These are phyloP conservation scores for Ibycter americanus DNA, from an alignment of 2,797 vertebrate species.

Conservation along the genomic window DNA sequence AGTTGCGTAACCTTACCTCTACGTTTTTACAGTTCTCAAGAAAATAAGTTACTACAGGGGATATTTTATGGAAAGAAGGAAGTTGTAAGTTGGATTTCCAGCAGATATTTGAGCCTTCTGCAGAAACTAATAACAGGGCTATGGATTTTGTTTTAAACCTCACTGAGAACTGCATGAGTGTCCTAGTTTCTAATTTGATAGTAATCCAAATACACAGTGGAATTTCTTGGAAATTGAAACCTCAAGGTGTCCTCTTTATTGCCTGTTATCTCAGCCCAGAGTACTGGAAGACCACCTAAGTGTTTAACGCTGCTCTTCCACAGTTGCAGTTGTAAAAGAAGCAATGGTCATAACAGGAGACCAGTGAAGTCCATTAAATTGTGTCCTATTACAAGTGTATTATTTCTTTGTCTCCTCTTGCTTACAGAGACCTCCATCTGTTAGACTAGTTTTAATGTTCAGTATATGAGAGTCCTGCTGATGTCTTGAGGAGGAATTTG, in stretches of 20 bases:
- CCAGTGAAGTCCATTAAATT: constrained; percentile 18
- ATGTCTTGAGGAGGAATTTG: constrained; percentile 19
- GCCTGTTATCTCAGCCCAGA: constrained; percentile 35
- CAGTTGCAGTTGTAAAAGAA: not conserved
- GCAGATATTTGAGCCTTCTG: constrained; percentile 30
- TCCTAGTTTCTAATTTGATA: constrained; percentile 60
- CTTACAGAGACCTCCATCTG: constrained; percentile 48
- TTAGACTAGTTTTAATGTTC: constrained; percentile 1
- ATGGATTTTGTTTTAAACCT: constrained; percentile 47
- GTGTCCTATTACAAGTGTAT: not conserved
- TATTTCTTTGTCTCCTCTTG: constrained; percentile 36
- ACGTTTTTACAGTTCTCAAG: constrained; percentile 14
- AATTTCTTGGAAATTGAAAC: constrained; percentile 61
- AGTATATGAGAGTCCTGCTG: constrained; percentile 3
- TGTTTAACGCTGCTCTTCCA: constrained; percentile 13
- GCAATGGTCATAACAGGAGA: not conserved
- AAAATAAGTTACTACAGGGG: not conserved
- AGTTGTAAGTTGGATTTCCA: constrained; percentile 20
- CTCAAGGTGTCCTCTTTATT: constrained; percentile 56
- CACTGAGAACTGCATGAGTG: not conserved
- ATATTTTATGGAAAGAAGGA: constrained; percentile 38
- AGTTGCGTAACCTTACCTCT: not conserved
- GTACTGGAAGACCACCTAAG: constrained; percentile 38
- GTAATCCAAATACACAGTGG: constrained; percentile 53
- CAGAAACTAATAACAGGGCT: constrained; percentile 45